Evolutionary conservation across 1,140 invertebrate genomes (phyloP), one percentile per base, ranked within the genome.

Genomic region (Lamellibrachia luymesi): DNA sequence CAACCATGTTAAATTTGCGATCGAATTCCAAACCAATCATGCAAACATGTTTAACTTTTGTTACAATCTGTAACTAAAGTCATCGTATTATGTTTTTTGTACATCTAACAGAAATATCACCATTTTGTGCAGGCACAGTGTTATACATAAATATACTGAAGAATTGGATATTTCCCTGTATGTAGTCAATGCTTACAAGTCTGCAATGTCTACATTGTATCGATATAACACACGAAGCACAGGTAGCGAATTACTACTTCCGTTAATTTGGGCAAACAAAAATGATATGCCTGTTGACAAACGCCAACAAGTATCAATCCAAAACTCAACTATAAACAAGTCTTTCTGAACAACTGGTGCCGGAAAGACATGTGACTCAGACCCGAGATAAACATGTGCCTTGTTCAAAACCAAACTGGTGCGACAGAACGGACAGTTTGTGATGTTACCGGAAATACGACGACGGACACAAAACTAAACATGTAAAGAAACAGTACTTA

Each of bases 401-500:
- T 80, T 22, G 17, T 80, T 80, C 13, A 10, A 80, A 80, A 80
- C 5, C 64, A 80, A 80, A 80, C 64, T 80, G 13, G 25, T 80
- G 64, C 64, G 17, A 80, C 6, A 80, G 64, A 22, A 80, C 64
- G 25, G 13, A 80, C 13, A 80, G 17, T 80, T 80, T 80, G 64
- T 80, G 64, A 80, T 22, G 13, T 80, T 80, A 80, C 64, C 13
- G 4, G 56, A 92, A 91, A 92, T 4, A 56, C 1, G 56, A 17
- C 91, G 25, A 49, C 1, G 17, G 56, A 56, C 50, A 92, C 64
- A 51, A 50, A 90, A 50, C 17, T 22, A 17, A 17, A 17, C 8
- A 80, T 22, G 25, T 22, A 91, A 51, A n/a, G 1, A 49, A 91
- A 94, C 1, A 38, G 38, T 96, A 96, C 95, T 96, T 95, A 96